Conservation (phyloP, 2,888 invertebrate genomes). For the Orthosia cruda region DNA sequence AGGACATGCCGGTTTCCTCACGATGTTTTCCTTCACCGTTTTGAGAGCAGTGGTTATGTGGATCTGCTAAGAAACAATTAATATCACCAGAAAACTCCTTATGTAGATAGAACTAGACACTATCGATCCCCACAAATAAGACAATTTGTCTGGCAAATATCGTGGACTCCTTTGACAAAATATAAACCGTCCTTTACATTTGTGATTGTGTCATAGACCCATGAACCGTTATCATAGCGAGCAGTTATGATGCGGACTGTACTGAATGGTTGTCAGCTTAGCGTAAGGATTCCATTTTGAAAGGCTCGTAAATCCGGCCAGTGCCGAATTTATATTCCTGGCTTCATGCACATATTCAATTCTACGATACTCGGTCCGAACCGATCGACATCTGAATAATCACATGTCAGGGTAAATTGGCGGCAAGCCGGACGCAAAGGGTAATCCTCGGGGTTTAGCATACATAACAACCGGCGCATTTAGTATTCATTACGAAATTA, state of each 20-base stretch:
- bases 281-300: slow-evolving; percentile 55
- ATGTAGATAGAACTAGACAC: background rate
- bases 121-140: background rate
- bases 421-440: slow-evolving; percentile 51
- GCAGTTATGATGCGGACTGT: slow-evolving; percentile 38
- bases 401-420: slow-evolving; percentile 69
- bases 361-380: slow-evolving; percentile 59
- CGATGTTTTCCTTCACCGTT: too few species aligned
- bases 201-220: slow-evolving; percentile 20
- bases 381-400: slow-evolving; percentile 74
- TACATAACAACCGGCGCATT: slow-evolving; percentile 52
- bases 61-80: too few species aligned
- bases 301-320: slow-evolving; percentile 69
- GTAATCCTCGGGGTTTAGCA: slow-evolving; percentile 56
- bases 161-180: slow-evolving; percentile 10
- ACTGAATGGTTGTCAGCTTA: slow-evolving; percentile 52
- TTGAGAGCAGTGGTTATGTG: too few species aligned
- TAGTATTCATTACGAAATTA: slow-evolving; percentile 58
- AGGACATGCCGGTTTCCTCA: too few species aligned
- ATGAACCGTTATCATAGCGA: slow-evolving; percentile 24
- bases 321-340: slow-evolving; percentile 71
- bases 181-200: slow-evolving; percentile 21
- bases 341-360: slow-evolving; percentile 71
- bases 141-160: background rate
- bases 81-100: background rate